A percentile compares a stretch with the other conserved stretches of the same genome.
Evolutionary conservation across 2,888 invertebrate species (phyloP).

Genomic region (Allygus modestus): DNA sequence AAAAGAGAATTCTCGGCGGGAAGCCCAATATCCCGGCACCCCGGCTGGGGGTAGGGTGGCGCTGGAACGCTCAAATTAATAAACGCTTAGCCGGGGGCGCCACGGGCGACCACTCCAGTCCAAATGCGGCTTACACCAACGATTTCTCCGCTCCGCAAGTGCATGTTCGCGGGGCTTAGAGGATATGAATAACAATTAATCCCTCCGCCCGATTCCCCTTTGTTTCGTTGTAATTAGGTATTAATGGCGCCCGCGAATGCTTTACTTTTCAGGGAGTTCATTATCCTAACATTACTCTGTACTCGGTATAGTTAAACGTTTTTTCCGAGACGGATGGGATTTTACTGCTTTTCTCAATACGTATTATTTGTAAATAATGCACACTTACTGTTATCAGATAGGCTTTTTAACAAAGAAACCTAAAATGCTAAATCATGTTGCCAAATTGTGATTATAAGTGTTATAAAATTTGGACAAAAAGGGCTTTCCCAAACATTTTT

Average conservation of each 20-base stretch:
- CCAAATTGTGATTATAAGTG: too few species aligned
- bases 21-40: slow-evolving; percentile 22
- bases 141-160: not conserved
- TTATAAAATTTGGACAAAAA: too few species aligned
- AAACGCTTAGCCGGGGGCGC: slow-evolving; percentile 38
- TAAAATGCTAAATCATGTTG: too few species aligned
- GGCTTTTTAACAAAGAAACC: too few species aligned
- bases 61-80: slow-evolving; percentile 41
- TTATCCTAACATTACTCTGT: not conserved
- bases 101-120: slow-evolving; percentile 16
- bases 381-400: too few species aligned
- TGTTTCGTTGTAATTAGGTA: not conserved
- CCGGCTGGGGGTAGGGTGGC: slow-evolving; percentile 3
- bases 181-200: slow-evolving; percentile 31
- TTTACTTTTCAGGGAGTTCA: not conserved
- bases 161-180: not conserved
- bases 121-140: slow-evolving; percentile 30
- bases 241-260: not conserved
- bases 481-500: too few species aligned
- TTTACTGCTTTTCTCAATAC: too few species aligned
- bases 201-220: not conserved
- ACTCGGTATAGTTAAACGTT: too few species aligned
- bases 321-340: too few species aligned
- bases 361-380: too few species aligned
- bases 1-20: slow-evolving; percentile 35